phyloP scores from a whole-genome alignment of 2,888 invertebrate species.

The Drosophila bunnanda region DNA sequence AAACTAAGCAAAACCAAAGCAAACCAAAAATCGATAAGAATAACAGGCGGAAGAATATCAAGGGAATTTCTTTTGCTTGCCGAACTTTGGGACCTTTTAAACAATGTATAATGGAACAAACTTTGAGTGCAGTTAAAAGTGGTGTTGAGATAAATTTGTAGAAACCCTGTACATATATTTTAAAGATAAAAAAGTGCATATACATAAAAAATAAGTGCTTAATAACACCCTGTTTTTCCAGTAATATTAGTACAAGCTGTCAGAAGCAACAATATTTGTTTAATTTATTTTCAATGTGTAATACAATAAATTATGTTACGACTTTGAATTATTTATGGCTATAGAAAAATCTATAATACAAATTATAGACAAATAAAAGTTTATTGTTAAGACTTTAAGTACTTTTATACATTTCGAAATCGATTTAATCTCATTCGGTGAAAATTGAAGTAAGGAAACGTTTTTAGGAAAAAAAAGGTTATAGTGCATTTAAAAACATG shows the following conservation, averaged over 20 bases:
- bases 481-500: neutral
- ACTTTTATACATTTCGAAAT: neutral
- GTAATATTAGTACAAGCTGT: neutral
- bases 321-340: too few species aligned
- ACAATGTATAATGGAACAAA: neutral
- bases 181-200: neutral
- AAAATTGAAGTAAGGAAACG: neutral
- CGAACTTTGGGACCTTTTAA: constrained; percentile 20
- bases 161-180: neutral
- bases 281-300: too few species aligned
- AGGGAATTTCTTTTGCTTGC: constrained; percentile 10
- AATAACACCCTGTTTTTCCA: neutral
- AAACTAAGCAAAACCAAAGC: constrained; percentile 52
- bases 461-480: neutral
- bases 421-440: accelerated
- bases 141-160: neutral
- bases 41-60: constrained; percentile 50
- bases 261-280: too few species aligned
- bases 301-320: too few species aligned
- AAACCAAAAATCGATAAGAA: constrained; percentile 73
- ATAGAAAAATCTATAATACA: too few species aligned
- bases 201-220: neutral
- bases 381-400: too few species aligned
- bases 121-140: neutral
- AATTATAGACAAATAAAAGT: too few species aligned